Conservation (phyloP, 2,888 invertebrate species). For the Calameuta filiformis region DNA sequence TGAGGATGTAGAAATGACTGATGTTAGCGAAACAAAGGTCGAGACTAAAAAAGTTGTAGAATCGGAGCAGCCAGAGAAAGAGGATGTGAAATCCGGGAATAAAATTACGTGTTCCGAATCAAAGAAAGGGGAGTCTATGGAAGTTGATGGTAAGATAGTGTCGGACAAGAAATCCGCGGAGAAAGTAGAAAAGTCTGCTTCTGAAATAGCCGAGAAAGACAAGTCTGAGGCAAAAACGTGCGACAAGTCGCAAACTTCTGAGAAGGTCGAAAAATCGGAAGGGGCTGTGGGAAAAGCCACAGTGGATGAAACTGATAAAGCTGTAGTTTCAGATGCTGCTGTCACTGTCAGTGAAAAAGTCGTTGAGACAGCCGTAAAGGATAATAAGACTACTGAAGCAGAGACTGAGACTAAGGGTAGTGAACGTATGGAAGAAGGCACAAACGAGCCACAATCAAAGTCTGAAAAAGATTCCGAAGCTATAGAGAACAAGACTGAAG, state of each 20-base stretch:
- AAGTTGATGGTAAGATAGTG: constrained; percentile 18
- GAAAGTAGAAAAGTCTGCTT: constrained; percentile 20
- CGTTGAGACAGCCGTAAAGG: constrained; percentile 3
- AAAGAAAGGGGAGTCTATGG: constrained; percentile 21
- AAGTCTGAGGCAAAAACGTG: constrained; percentile 14
- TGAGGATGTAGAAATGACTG: constrained; percentile 47
- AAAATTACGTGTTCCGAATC: constrained; percentile 24
- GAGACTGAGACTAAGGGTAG: constrained; percentile 21
- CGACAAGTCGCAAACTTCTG: constrained; percentile 7
- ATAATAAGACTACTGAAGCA: constrained; percentile 20
- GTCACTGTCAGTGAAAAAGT: neutral
- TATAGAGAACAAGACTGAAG: constrained; percentile 44
- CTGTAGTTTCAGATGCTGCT: neutral
- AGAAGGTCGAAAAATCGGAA: neutral
- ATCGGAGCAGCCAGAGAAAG: constrained; percentile 14
- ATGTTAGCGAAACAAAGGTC: constrained; percentile 37
- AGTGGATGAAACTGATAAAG: constrained; percentile 18
- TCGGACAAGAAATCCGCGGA: constrained; percentile 21
- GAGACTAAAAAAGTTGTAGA: constrained; percentile 17
- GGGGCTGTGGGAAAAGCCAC: constrained; percentile 30
- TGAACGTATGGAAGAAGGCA: constrained; percentile 15
- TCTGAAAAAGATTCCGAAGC: constrained; percentile 22
- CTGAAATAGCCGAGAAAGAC: constrained; percentile 24
- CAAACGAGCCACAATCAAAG: constrained; percentile 25
- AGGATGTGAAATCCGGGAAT: constrained; percentile 55